Evolutionary conservation across 2,888 invertebrate species (phyloP).

Genomic region (Thymelicus acteon): DNA sequence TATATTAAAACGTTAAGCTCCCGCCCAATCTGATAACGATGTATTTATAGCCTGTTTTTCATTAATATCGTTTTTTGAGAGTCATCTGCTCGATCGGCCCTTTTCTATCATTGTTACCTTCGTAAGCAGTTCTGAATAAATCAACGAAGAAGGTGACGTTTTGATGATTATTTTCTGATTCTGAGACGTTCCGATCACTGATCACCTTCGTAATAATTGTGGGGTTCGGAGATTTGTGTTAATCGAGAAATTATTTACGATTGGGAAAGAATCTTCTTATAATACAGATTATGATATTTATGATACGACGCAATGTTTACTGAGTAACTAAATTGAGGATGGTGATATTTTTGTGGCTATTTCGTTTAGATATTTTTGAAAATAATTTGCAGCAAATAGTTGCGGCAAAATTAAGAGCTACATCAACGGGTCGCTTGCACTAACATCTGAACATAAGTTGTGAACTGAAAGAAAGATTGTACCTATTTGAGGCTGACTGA

Average conservation of each 20-base stretch:
- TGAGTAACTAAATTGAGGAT: background rate
- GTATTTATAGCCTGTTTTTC: conserved; percentile 64
- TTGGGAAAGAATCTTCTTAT: conserved; percentile 7
- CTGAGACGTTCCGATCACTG: conserved; percentile 17
- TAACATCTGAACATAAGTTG: too few relatives aligned
- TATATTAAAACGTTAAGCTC: conserved; percentile 73
- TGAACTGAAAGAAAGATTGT: too few relatives aligned
- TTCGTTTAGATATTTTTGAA: too few relatives aligned
- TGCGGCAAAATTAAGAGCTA: too few relatives aligned
- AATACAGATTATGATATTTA: background rate
- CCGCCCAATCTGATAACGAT: conserved; percentile 76
- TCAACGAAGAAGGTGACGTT: conserved; percentile 39
- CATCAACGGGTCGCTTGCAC: too few relatives aligned
- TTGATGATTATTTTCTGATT: conserved; percentile 32
- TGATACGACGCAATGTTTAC: background rate
- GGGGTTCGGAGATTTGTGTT: conserved; percentile 25
- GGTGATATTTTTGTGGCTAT: background rate
- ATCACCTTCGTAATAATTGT: conserved; percentile 32
- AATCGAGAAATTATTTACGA: conserved; percentile 29
- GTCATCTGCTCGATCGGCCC: conserved; percentile 49
- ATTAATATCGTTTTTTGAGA: conserved; percentile 51
- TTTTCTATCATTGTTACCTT: conserved; percentile 43
- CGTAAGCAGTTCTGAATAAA: conserved; percentile 44
- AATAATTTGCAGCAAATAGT: too few relatives aligned
- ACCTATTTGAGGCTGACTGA: too few relatives aligned